A percentile compares a stretch with the other conserved stretches of the same genome.
Conservation (phyloP, 2,888 invertebrate species). For the Chelonus formosanus region DNA sequence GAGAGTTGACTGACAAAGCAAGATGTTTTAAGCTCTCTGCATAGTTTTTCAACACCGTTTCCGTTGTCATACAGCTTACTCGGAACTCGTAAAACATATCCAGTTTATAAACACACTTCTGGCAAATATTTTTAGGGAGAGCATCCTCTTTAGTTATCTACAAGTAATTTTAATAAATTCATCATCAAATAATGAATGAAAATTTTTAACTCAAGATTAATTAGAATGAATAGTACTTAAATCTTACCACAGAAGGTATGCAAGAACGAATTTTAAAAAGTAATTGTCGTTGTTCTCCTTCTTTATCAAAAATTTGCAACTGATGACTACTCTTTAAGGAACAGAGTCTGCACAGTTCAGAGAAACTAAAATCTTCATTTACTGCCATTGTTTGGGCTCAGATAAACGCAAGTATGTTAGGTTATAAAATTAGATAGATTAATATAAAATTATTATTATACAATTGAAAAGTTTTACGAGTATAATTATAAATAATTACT, state of each 20-base stretch:
- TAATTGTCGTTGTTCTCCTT: slow-evolving; percentile 76
- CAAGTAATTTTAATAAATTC: slow-evolving; percentile 31
- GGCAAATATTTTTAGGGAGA: slow-evolving; percentile 77
- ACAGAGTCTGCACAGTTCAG: slow-evolving; percentile 77
- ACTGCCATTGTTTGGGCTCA: slow-evolving; percentile 70
- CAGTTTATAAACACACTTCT: slow-evolving; percentile 72
- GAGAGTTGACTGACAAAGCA: slow-evolving; percentile 74
- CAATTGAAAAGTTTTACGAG: not conserved
- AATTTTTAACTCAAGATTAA: no score
- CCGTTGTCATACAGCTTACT: slow-evolving; percentile 73
- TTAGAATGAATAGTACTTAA: not conserved
- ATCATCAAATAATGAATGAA: no score
- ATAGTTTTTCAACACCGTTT: slow-evolving; percentile 74
- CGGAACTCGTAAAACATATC: slow-evolving; percentile 78
- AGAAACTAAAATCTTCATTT: slow-evolving; percentile 73
- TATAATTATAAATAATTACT: not conserved
- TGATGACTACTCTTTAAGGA: slow-evolving; percentile 75
- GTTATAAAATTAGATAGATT: not conserved
- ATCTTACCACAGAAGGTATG: slow-evolving; percentile 75
- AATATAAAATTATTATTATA: slow-evolving; percentile 8
- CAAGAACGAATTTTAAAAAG: slow-evolving; percentile 76
- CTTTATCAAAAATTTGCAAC: slow-evolving; percentile 77
- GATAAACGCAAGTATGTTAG: not conserved
- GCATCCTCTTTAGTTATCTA: slow-evolving; percentile 79
- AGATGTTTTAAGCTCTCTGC: slow-evolving; percentile 75